A percentile compares a stretch with the other conserved stretches of the same genome.
phyloP scores from a whole-genome alignment of 2,888 invertebrate species.

The Phengaris arion region DNA sequence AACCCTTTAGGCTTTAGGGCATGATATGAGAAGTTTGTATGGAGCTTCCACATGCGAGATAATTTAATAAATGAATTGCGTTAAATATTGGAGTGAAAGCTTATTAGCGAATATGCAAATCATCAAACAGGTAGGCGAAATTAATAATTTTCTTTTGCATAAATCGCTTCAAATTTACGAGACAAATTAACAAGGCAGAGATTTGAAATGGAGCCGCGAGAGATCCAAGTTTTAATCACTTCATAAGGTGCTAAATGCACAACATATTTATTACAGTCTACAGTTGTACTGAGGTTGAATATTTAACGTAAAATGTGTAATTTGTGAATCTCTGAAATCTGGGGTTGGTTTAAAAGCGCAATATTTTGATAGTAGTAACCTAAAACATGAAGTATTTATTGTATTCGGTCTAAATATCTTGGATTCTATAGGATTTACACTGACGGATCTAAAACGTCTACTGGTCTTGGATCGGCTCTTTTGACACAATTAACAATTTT shows the following conservation, averaged over 20 bases:
- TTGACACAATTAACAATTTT: too few relatives aligned
- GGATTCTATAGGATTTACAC: too few relatives aligned
- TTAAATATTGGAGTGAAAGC: background rate
- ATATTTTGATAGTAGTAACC: too few relatives aligned
- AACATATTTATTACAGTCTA: background rate
- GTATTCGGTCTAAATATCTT: too few relatives aligned
- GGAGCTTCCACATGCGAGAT: background rate
- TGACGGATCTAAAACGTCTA: too few relatives aligned
- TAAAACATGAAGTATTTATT: too few relatives aligned
- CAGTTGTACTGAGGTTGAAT: background rate
- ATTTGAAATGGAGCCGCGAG: background rate
- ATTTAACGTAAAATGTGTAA: background rate
- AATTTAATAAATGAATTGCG: background rate
- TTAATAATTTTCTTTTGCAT: constrained; percentile 22
- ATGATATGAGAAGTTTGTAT: too few relatives aligned
- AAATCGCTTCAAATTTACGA: constrained; percentile 14
- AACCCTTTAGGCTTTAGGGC: too few relatives aligned
- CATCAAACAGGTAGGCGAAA: background rate
- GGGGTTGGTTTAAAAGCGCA: too few relatives aligned
- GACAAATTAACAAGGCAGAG: constrained; percentile 15
- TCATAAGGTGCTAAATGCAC: background rate
- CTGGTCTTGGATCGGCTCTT: too few relatives aligned
- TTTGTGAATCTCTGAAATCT: too few relatives aligned
- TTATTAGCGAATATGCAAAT: constrained; percentile 12
- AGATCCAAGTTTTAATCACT: constrained; percentile 5